These are phyloP conservation scores for Sweltsa coloradensis DNA, from an alignment of 1,140 invertebrate species.

Conservation along the genomic window DNA sequence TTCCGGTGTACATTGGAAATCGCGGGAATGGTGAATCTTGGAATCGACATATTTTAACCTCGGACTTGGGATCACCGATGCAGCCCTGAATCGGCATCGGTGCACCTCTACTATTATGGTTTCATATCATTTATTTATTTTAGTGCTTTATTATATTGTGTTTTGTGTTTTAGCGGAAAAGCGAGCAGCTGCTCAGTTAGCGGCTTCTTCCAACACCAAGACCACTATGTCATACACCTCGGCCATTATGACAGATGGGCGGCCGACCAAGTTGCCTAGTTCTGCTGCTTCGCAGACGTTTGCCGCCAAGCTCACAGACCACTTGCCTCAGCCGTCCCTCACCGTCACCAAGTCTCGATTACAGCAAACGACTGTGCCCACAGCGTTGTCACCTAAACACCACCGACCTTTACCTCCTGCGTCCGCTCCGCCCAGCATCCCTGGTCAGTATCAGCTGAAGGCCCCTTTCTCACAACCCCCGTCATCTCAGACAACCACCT, in stretches of 20 bases:
- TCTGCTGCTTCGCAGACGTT: slow-evolving; percentile 40
- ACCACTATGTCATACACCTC: slow-evolving; percentile 49
- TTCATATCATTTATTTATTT: too few relatives aligned
- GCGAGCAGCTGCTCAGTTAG: slow-evolving; percentile 30
- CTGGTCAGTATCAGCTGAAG: slow-evolving; percentile 27
- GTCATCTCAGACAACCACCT: slow-evolving; percentile 21
- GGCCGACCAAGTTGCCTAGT: slow-evolving; percentile 33
- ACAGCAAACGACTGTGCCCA: slow-evolving; percentile 2
- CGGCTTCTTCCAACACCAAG: slow-evolving; percentile 37
- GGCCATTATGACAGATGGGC: slow-evolving; percentile 41
- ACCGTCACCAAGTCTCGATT: slow-evolving; percentile 1
- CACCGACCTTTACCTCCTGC: slow-evolving; percentile 37
- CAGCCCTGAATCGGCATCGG: too few relatives aligned
- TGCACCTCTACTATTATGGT: too few relatives aligned
- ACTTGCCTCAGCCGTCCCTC: slow-evolving; percentile 20
- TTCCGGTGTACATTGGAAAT: too few relatives aligned
- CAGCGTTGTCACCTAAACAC: slow-evolving; percentile 35
- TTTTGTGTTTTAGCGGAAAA: slow-evolving; percentile 28
- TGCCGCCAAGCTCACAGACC: slow-evolving; percentile 44
- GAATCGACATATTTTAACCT: too few relatives aligned
- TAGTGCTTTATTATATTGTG: background rate
- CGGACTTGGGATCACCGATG: too few relatives aligned
- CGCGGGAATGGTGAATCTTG: too few relatives aligned
- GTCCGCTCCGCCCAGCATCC: slow-evolving; percentile 31
- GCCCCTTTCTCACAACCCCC: slow-evolving; percentile 23